Percentiles rank a stretch among this genome's conserved stretches.
Conservation (phyloP, 2,888 invertebrate species). For the Ormyrus labotus region DNA sequence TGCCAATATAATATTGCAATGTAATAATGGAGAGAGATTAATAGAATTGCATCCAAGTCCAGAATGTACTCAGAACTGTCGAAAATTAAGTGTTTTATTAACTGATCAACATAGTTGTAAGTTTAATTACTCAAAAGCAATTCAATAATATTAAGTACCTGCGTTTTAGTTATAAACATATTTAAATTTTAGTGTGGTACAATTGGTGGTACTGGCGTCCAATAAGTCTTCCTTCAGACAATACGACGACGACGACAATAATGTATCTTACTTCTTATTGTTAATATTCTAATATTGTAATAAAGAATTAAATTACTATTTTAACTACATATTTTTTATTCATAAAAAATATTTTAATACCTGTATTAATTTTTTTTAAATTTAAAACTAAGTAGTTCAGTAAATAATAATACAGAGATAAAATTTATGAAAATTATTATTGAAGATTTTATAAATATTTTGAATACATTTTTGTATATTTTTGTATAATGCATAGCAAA, state of each 20-base stretch:
- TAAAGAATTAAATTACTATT: not conserved
- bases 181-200: slow-evolving; percentile 81
- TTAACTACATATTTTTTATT: too few relatives aligned
- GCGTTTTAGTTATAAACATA: not conserved
- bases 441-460: not conserved
- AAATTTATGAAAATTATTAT: not conserved
- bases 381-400: too few relatives aligned
- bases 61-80: slow-evolving; percentile 86
- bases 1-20: slow-evolving; percentile 86
- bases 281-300: slow-evolving; percentile 70
- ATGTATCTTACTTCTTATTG: slow-evolving; percentile 86
- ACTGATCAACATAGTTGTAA: slow-evolving; percentile 86
- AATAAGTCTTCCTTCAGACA: slow-evolving; percentile 80
- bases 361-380: too few relatives aligned
- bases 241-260: slow-evolving; percentile 80
- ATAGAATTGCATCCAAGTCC: slow-evolving; percentile 86
- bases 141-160: too few relatives aligned
- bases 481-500: not conserved
- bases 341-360: too few relatives aligned
- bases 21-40: slow-evolving; percentile 84
- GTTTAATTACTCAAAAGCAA: slow-evolving; percentile 69
- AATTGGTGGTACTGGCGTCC: slow-evolving; percentile 92
- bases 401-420: too few relatives aligned
- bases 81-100: slow-evolving; percentile 83
- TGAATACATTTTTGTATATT: not conserved